These are phyloP conservation scores for Anastrepha obliqua DNA, from an alignment of 1,140 invertebrate genomes.

Conservation along the genomic window DNA sequence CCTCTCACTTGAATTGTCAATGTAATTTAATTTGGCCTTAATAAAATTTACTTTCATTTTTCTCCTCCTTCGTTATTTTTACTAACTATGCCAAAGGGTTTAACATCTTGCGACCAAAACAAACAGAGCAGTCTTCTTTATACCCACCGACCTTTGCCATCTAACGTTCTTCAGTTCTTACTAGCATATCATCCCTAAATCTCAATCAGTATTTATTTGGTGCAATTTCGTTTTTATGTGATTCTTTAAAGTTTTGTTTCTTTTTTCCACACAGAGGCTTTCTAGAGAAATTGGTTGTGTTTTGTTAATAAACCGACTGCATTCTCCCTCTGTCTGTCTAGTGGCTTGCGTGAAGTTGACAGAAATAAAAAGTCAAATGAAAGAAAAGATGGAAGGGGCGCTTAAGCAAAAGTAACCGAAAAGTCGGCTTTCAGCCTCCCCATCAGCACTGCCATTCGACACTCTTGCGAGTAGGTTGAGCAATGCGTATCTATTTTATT, in stretches of 20 bases:
- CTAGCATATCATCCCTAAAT: neutral
- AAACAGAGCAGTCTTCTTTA: neutral
- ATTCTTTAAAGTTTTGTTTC: slow-evolving; percentile 10
- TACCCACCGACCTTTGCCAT: neutral
- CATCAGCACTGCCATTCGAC: too few species aligned
- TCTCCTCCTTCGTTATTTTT: neutral
- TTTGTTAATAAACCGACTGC: slow-evolving; percentile 7
- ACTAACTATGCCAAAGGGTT: slow-evolving; percentile 9
- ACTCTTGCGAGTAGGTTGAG: neutral
- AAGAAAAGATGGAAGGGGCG: too few species aligned
- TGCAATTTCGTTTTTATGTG: slow-evolving; percentile 24
- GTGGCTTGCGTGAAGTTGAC: too few species aligned
- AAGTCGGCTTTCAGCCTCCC: too few species aligned
- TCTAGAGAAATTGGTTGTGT: slow-evolving; percentile 25
- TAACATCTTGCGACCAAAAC: neutral
- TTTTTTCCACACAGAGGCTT: neutral
- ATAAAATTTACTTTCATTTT: slow-evolving; percentile 25
- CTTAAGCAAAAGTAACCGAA: too few species aligned
- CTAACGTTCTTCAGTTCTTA: neutral
- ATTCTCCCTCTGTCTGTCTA: neutral
- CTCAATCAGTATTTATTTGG: neutral
- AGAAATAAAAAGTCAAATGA: too few species aligned
- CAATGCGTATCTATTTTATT: slow-evolving; percentile 24
- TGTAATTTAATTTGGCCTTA: slow-evolving; percentile 35
- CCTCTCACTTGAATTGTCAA: slow-evolving; percentile 1